Percentiles rank a stretch among this genome's conserved stretches.
Evolutionary conservation across 2,888 invertebrate species (phyloP).

Genomic region (Hirtodrosophila alboralis): DNA sequence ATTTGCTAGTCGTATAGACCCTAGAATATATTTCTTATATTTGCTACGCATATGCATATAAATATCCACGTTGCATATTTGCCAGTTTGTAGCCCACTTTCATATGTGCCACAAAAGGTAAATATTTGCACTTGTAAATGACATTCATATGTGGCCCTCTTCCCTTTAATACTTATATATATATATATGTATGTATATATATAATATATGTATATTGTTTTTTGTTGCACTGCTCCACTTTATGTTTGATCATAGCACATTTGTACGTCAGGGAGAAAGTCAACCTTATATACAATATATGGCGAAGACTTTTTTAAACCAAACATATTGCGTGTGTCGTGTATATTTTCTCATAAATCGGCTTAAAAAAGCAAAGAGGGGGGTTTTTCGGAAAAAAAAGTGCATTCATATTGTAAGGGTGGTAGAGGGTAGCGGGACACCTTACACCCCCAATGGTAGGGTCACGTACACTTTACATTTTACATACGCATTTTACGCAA

Average conservation of each 20-base stretch:
- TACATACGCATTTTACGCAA: slow-evolving; percentile 65
- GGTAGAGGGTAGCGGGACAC: neutral
- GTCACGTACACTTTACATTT: slow-evolving; percentile 59
- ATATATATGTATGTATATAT: slow-evolving; percentile 8
- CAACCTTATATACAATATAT: slow-evolving; percentile 4
- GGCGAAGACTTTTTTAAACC: slow-evolving; percentile 29
- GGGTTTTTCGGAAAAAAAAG: slow-evolving; percentile 25
- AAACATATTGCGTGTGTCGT: slow-evolving; percentile 68
- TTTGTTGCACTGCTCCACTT: slow-evolving; percentile 46
- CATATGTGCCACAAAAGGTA: slow-evolving; percentile 63
- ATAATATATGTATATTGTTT: no score
- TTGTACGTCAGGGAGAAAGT: slow-evolving; percentile 3
- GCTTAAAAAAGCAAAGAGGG: slow-evolving; percentile 57
- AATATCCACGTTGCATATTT: slow-evolving; percentile 55
- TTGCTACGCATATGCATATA: slow-evolving; percentile 21
- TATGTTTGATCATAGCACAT: slow-evolving; percentile 46
- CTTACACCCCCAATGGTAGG: slow-evolving; percentile 3
- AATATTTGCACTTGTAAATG: slow-evolving; percentile 78
- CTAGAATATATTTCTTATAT: slow-evolving; percentile 6
- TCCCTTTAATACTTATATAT: slow-evolving; percentile 7
- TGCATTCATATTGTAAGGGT: slow-evolving; percentile 49
- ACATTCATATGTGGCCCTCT: slow-evolving; percentile 69
- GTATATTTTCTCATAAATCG: slow-evolving; percentile 75
- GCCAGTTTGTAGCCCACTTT: slow-evolving; percentile 57
- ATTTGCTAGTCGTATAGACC: slow-evolving; percentile 5